Conservation (phyloP, 2,888 invertebrate species). For the Agrilus biguttatus region DNA sequence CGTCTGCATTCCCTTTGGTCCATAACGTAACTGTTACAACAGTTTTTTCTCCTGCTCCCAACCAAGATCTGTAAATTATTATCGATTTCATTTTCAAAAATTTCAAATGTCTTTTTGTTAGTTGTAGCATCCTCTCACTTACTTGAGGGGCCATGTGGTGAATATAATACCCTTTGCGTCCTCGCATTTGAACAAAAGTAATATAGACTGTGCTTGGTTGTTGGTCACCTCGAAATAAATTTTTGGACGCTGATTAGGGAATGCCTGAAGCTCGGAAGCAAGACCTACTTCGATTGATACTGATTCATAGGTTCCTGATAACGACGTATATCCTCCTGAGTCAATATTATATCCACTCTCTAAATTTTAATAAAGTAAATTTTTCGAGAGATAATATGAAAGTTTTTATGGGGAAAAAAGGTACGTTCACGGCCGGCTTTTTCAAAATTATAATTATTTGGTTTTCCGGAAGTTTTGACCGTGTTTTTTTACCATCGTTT, state of each 20-base stretch:
- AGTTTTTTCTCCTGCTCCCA: conserved; percentile 41
- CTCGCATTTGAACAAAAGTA: conserved; percentile 43
- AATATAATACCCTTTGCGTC: conserved; percentile 44
- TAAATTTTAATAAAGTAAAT: no score
- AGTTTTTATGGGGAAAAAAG: no score
- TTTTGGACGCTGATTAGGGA: conserved; percentile 23
- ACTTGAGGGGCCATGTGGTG: conserved; percentile 40
- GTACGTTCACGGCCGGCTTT: no score
- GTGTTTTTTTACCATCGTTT: no score
- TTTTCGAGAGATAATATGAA: no score
- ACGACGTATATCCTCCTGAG: conserved; percentile 8
- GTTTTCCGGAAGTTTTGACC: no score
- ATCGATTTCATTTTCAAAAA: background rate
- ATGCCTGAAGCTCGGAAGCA: conserved; percentile 32
- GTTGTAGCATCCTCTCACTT: conserved; percentile 4
- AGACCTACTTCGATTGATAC: conserved; percentile 31
- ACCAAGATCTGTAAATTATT: conserved; percentile 24
- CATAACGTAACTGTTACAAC: conserved; percentile 35
- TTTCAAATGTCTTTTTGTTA: background rate
- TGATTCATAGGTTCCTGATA: conserved; percentile 12
- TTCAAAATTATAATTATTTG: no score
- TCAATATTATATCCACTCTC: conserved; percentile 6
- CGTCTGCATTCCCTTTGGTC: conserved; percentile 24
- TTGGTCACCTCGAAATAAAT: conserved; percentile 64
- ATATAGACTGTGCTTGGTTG: conserved; percentile 40